Percentiles rank a stretch among this genome's conserved stretches.
phyloP scores from a whole-genome alignment of 2,888 invertebrate genomes.

The Microdon myrmicae region DNA sequence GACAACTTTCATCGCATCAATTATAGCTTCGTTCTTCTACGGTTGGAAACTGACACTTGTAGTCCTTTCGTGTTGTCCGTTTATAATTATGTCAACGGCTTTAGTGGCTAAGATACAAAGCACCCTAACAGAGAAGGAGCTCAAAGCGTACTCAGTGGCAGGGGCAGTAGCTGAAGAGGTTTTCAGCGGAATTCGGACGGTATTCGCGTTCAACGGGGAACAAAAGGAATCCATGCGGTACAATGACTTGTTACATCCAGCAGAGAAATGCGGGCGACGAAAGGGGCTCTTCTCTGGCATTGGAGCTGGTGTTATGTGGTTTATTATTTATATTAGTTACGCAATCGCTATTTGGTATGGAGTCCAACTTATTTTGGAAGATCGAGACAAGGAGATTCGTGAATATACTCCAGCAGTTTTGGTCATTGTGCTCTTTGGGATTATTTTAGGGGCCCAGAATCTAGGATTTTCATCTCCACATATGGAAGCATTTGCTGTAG shows the following conservation, averaged over 20 bases:
- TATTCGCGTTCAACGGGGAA: conserved; percentile 83
- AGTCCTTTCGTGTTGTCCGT: conserved; percentile 79
- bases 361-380: conserved; percentile 75
- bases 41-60: conserved; percentile 90
- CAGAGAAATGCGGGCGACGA: conserved; percentile 72
- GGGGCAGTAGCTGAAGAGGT: conserved; percentile 83
- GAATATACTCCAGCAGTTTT: conserved; percentile 77
- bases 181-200: conserved; percentile 78
- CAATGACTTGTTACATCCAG: conserved; percentile 69
- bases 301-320: conserved; percentile 79
- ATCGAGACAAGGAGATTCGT: conserved; percentile 69
- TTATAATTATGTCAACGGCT: conserved; percentile 79
- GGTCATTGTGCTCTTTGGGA: conserved; percentile 81
- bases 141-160: conserved; percentile 80
- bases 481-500: conserved; percentile 77
- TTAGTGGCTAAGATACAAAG: conserved; percentile 79
- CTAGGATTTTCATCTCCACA: conserved; percentile 81
- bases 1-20: conserved; percentile 77
- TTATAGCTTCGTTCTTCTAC: conserved; percentile 79
- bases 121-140: conserved; percentile 73
- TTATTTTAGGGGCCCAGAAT: conserved; percentile 81
- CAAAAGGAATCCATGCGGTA: conserved; percentile 76
- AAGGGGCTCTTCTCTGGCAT: conserved; percentile 75
- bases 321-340: conserved; percentile 79
- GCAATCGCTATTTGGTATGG: conserved; percentile 85